Conservation (phyloP, 2,113 vertebrate species). For the Colossoma macropomum region DNA sequence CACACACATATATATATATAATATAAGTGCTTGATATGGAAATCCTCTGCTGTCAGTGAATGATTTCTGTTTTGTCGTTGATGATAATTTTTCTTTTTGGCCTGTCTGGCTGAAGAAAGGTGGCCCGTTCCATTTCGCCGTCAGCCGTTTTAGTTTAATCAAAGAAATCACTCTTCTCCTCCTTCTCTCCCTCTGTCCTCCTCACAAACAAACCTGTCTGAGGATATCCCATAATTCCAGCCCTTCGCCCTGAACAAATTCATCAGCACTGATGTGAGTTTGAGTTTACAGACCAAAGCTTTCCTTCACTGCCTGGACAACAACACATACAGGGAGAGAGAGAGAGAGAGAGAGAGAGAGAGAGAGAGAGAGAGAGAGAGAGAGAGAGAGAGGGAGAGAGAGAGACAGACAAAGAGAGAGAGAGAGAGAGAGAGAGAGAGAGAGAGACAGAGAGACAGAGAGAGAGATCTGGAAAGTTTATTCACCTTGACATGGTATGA, state of each 20-base stretch:
- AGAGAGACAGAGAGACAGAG: background rate
- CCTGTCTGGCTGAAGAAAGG: background rate
- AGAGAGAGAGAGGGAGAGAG: too few relatives aligned
- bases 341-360: too few relatives aligned
- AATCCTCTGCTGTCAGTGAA: background rate
- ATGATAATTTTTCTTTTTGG: background rate
- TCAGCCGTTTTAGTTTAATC: constrained; percentile 34
- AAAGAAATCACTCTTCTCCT: constrained; percentile 34
- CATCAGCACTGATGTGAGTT: constrained; percentile 26
- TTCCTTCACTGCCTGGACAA: constrained; percentile 42
- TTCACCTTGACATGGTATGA: constrained; percentile 35
- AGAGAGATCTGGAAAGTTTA: constrained; percentile 2
- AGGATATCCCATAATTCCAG: constrained; percentile 33
- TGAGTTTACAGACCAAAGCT: background rate
- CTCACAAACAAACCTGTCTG: constrained; percentile 41
- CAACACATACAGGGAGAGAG: too few relatives aligned
- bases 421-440: background rate
- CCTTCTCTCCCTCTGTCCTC: constrained; percentile 21
- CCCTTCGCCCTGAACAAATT: constrained; percentile 5
- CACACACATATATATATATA: too few relatives aligned
- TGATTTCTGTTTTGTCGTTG: background rate
- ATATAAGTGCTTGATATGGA: background rate
- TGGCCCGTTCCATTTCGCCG: constrained; percentile 15
- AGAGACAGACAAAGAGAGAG: background rate
- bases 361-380: too few relatives aligned